Percentiles rank a stretch among this genome's conserved stretches.
phyloP scores from a whole-genome alignment of 2,888 invertebrate genomes.

The Keiferia lycopersicella region DNA sequence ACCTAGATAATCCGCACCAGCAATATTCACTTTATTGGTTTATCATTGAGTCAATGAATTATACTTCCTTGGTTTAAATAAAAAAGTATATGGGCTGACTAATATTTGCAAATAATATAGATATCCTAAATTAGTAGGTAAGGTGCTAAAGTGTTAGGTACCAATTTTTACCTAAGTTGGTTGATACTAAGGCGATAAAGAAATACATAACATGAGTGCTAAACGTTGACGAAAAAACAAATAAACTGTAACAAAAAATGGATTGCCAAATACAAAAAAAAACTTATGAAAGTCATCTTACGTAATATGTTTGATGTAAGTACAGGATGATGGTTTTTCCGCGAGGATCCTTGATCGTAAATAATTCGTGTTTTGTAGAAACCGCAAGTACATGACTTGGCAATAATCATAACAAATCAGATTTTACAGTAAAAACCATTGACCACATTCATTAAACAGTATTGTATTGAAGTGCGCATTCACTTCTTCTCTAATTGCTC shows the following conservation, averaged over 20 bases:
- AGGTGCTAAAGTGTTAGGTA: neutral
- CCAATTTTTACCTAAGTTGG: neutral
- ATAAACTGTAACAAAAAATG: neutral
- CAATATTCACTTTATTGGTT: too few species aligned
- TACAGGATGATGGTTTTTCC: slow-evolving; percentile 5
- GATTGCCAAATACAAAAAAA: slow-evolving; percentile 2
- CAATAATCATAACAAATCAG: neutral
- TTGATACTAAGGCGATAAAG: neutral
- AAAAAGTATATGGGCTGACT: too few species aligned
- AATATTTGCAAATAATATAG: too few species aligned
- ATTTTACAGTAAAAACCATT: neutral
- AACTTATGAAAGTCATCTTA: slow-evolving; percentile 11
- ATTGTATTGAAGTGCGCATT: neutral
- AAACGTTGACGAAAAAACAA: neutral
- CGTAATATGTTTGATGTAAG: slow-evolving; percentile 15
- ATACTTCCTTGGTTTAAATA: too few species aligned
- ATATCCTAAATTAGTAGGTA: too few species aligned
- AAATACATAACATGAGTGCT: neutral
- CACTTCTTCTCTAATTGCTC: neutral
- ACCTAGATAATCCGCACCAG: too few species aligned
- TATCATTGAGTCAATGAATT: too few species aligned
- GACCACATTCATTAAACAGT: neutral
- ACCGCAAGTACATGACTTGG: slow-evolving; percentile 4
- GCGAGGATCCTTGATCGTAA: neutral
- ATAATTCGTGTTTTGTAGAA: neutral